These are phyloP conservation scores for Stramonita haemastoma DNA, from an alignment of 2,888 invertebrate genomes.

Conservation along the genomic window DNA sequence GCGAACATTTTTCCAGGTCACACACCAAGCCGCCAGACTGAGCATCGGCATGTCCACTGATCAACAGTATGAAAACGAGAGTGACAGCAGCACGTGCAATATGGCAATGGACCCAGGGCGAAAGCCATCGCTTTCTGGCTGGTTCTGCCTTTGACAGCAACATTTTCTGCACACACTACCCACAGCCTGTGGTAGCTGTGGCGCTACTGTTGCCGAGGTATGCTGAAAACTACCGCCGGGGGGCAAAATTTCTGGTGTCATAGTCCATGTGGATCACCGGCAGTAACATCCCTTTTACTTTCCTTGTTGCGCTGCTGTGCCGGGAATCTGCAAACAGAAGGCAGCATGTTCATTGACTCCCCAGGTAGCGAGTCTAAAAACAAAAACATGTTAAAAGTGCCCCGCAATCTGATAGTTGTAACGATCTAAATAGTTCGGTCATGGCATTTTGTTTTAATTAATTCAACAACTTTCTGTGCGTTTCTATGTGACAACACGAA, in stretches of 20 bases:
- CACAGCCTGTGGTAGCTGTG: background rate
- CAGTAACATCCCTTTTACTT: background rate
- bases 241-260: slow-evolving; percentile 23
- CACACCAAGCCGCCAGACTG: slow-evolving; percentile 10
- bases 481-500: background rate
- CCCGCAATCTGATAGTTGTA: too few relatives aligned
- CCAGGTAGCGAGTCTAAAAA: too few relatives aligned
- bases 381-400: too few relatives aligned
- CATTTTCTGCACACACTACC: background rate
- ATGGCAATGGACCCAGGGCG: background rate
- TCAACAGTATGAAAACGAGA: background rate
- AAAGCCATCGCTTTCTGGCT: background rate
- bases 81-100: background rate
- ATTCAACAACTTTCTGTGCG: too few relatives aligned
- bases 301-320: background rate
- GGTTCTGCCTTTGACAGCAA: background rate
- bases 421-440: too few relatives aligned
- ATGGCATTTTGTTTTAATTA: background rate
- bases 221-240: background rate
- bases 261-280: slow-evolving; percentile 29
- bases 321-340: background rate
- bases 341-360: background rate
- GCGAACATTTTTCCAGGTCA: slow-evolving; percentile 84
- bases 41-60: background rate
- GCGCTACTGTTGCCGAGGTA: background rate